phyloP scores from a whole-genome alignment of 2,797 vertebrate species.

The Babyrousa celebensis region DNA sequence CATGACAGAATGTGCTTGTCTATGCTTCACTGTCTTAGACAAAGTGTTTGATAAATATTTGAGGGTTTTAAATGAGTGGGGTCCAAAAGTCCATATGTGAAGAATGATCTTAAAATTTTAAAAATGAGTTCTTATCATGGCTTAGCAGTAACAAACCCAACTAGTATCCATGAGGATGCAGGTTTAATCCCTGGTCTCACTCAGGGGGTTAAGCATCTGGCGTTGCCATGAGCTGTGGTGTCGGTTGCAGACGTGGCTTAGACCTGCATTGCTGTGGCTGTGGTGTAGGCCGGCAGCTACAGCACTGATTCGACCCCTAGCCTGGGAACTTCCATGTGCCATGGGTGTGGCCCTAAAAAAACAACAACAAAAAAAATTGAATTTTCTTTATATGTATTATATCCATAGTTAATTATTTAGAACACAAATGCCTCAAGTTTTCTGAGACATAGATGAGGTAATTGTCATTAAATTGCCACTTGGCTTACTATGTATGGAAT shows the following conservation, averaged over 20 bases:
- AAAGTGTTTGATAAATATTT: not conserved
- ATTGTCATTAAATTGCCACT: not conserved
- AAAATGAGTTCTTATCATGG: not conserved
- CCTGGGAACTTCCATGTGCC: no score
- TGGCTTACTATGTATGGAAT: not conserved
- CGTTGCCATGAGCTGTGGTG: no score
- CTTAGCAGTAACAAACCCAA: no score
- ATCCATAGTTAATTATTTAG: not conserved
- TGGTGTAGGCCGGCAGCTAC: no score
- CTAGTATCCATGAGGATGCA: no score
- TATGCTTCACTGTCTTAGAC: not conserved
- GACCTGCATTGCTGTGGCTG: no score
- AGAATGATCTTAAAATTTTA: not conserved
- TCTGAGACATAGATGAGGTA: not conserved
- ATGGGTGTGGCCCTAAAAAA: no score
- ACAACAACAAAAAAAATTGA: no score
- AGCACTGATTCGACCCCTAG: no score
- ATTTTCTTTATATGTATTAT: not conserved
- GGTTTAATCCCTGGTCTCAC: no score
- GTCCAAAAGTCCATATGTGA: not conserved
- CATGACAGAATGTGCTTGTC: not conserved
- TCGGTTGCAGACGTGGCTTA: no score
- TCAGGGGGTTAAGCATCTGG: no score
- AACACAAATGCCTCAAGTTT: not conserved
- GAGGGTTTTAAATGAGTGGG: not conserved